Conservation (phyloP, 2,797 vertebrate species). For the Lithobates pipiens region DNA sequence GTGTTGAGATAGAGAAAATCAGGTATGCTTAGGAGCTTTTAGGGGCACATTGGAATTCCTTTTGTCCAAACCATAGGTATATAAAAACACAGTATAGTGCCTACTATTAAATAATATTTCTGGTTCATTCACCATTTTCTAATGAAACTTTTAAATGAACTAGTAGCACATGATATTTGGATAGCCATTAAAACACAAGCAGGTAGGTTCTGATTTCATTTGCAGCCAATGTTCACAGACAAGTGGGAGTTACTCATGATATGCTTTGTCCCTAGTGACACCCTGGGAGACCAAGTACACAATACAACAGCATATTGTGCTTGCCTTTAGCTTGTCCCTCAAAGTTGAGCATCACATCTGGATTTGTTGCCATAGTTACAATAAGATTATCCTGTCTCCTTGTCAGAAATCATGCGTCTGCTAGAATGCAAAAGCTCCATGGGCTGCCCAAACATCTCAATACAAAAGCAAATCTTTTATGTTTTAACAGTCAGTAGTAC, state of each 20-base stretch:
- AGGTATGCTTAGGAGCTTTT: too few relatives aligned
- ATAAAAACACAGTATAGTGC: too few relatives aligned
- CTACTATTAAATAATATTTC: too few relatives aligned
- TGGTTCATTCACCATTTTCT: too few relatives aligned
- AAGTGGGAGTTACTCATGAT: slow-evolving; percentile 47
- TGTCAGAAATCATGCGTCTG: slow-evolving; percentile 54
- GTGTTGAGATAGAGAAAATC: too few relatives aligned
- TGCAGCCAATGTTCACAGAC: slow-evolving; percentile 63
- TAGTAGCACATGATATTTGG: not conserved
- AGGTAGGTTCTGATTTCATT: slow-evolving; percentile 63
- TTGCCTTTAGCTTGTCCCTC: slow-evolving; percentile 60
- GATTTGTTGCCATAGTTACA: slow-evolving; percentile 70
- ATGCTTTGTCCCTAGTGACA: slow-evolving; percentile 65
- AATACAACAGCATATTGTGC: slow-evolving; percentile 50
- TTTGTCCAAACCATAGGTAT: too few relatives aligned
- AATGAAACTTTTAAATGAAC: too few relatives aligned
- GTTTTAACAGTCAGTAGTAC: not conserved
- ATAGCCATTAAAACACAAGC: slow-evolving; percentile 45
- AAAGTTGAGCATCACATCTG: slow-evolving; percentile 66
- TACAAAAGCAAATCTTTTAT: slow-evolving; percentile 1
- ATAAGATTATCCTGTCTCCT: slow-evolving; percentile 64
- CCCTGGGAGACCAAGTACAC: slow-evolving; percentile 51
- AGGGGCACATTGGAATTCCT: too few relatives aligned
- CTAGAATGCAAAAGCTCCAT: slow-evolving; percentile 53
- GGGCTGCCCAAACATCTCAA: slow-evolving; percentile 26